phyloP scores from a whole-genome alignment of 64 coral and sea anemone species.

The Porites lutea region DNA sequence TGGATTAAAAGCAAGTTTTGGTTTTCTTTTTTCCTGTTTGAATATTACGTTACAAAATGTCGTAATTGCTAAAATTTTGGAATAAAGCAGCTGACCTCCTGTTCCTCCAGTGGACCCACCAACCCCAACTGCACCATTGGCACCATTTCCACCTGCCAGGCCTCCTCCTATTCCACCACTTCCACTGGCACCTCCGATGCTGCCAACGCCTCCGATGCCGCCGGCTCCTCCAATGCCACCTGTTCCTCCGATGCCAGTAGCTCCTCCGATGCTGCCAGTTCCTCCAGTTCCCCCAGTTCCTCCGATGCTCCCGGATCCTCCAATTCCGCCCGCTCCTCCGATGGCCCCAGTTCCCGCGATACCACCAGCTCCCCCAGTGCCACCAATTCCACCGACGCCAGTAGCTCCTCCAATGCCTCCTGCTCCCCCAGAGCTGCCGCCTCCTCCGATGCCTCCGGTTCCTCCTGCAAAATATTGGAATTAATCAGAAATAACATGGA shows the following conservation, averaged over 20 bases:
- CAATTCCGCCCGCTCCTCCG: background rate
- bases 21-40: no score
- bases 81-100: slow-evolving; percentile 6
- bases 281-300: slow-evolving; percentile 1
- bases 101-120: background rate
- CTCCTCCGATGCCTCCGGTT: background rate
- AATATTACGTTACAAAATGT: no score
- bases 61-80: background rate
- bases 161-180: no score
- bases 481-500: background rate
- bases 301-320: background rate
- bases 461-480: background rate
- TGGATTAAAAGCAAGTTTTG: no score
- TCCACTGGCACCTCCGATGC: background rate
- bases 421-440: background rate
- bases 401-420: background rate
- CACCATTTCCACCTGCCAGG: background rate
- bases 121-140: background rate
- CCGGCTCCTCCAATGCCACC: background rate
- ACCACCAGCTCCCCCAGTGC: background rate
- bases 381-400: background rate
- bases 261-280: background rate
- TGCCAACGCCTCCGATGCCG: background rate
- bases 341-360: background rate
- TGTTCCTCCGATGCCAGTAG: background rate